Conservation (phyloP, 2,797 vertebrate genomes). For the Mormyrus proboscirostris region DNA sequence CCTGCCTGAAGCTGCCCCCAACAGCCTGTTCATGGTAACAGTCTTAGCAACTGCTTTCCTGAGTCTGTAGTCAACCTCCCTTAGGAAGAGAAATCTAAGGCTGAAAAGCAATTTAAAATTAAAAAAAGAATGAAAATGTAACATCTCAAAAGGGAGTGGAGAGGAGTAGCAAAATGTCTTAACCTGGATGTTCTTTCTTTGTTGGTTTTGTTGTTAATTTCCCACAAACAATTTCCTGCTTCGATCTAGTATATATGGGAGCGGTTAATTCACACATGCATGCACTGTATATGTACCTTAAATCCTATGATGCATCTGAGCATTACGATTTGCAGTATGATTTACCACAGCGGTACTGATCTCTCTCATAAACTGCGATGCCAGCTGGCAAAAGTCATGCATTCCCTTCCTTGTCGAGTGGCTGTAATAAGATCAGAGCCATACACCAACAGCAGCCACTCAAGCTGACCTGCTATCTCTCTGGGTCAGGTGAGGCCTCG, state of each 20-base stretch:
- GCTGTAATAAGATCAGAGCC: not conserved
- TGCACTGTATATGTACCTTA: not conserved
- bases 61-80: conserved; percentile 14
- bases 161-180: not conserved
- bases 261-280: not conserved
- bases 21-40: conserved; percentile 19
- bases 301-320: not conserved
- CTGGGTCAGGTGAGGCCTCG: not conserved
- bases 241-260: not conserved
- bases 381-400: not conserved
- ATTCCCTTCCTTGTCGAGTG: not conserved
- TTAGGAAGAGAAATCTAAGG: not conserved
- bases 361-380: not conserved
- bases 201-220: conserved; percentile 11
- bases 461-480: not conserved
- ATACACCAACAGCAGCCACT: not conserved
- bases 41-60: conserved; percentile 15
- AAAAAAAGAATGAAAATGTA: not conserved
- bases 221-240: not conserved
- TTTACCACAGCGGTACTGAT: not conserved
- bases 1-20: not conserved
- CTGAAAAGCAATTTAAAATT: not conserved
- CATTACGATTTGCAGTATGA: not conserved
- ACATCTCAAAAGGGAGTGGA: not conserved
- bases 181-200: not conserved